These are phyloP conservation scores for Tokudaia tokunoshimensis DNA, from an alignment of 2,797 vertebrate genomes.

Conservation along the genomic window DNA sequence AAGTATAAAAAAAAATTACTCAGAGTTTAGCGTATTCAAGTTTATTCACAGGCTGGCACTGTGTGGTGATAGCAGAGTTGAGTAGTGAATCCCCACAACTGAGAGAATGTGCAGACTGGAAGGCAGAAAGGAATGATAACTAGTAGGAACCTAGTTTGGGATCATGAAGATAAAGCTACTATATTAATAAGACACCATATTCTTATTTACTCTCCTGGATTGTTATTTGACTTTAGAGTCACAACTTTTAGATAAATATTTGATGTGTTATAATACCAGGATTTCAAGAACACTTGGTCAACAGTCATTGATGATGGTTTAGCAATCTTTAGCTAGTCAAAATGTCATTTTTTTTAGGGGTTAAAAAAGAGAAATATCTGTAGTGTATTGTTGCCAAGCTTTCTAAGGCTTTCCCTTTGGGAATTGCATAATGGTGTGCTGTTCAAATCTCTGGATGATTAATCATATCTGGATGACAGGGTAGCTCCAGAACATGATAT, in stretches of 20 bases:
- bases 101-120: not conserved
- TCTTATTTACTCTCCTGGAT: not conserved
- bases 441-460: conserved; percentile 6
- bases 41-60: not conserved
- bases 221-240: not conserved
- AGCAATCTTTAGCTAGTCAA: not conserved
- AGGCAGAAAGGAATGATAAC: not conserved
- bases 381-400: not conserved
- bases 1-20: not conserved
- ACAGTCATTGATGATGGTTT: not conserved
- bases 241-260: not conserved
- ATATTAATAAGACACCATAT: not conserved
- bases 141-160: not conserved
- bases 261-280: not conserved
- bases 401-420: not conserved
- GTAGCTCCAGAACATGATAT: not conserved
- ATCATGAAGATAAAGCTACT: not conserved
- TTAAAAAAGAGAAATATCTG: not conserved
- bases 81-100: not conserved
- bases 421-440: not conserved
- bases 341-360: not conserved
- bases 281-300: not conserved
- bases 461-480: not conserved
- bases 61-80: not conserved
- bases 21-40: not conserved